Evolutionary conservation across 2,113 vertebrate species (phyloP), one percentile per base, ranked within the genome.

Genomic region (Tetraodon nigroviridis): DNA sequence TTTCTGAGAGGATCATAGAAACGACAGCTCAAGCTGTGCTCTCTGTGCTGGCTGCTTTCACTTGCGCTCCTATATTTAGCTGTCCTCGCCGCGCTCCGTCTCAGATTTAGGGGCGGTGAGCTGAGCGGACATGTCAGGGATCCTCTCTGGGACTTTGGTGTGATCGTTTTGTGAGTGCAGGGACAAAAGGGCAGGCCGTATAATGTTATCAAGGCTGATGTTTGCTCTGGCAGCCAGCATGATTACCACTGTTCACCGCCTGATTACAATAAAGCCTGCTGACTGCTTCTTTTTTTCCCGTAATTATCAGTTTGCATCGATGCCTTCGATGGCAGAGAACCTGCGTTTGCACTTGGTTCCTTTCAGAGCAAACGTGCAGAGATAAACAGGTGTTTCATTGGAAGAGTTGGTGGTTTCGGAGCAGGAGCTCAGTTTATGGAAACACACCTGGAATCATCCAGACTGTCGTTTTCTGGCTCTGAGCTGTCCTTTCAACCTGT

Each of bases 11-110:
- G 29, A 10, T 10, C 29, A 32, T 32, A 32, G 8, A 32, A 32
- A 32, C 8, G 12, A 49, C n/a, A 21, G 41, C 40, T 67, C 32
- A 47, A 51, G 17, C 18, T 61, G 42, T 15, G 3, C 16, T 55
- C 56, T 47, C 55, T 55, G 46, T 37, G 22, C 37, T 19, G 14
- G 2, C 50, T 59, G 24, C 24, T 27, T 27, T 27, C 4, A 27
- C 24, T 27, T 27, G 50, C 32, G 21, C 24, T 10, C 61, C 64
- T 76, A 60, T 74, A 69, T 67, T 51, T 56, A 61, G 47, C 10
- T 5, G 2, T 16, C 5, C 21, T 46, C 55, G 16, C 69, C 55
- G 53, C 29, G 48, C 29, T 29, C 40, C 55, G 49, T 54, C 22
- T 57, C 22, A 45, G 1, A 12, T 55, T 61, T 55, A 44, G 27